phyloP scores from a whole-genome alignment of 2,113 vertebrate species.

The Lagopus muta region DNA sequence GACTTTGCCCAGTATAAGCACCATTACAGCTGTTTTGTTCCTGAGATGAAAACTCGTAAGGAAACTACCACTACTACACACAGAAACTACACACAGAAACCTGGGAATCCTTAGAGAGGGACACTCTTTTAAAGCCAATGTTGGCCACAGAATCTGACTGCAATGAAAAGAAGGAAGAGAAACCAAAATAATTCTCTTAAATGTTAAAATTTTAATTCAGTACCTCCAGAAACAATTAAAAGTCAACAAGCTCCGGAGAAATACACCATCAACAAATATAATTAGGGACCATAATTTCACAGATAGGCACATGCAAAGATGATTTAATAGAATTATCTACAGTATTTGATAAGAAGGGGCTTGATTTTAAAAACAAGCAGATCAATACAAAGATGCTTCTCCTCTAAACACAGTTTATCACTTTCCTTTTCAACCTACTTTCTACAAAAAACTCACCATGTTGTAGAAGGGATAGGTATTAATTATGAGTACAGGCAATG shows the following conservation, averaged over 20 bases:
- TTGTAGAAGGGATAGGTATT: neutral
- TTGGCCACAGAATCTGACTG: fast-evolving
- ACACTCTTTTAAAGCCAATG: neutral
- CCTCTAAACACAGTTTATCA: neutral
- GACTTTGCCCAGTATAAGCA: neutral
- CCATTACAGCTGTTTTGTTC: neutral
- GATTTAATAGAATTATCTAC: neutral
- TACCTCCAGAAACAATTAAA: neutral
- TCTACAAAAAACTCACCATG: neutral
- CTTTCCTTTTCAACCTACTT: neutral
- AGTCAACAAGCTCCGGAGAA: neutral
- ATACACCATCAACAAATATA: neutral
- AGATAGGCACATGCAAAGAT: neutral
- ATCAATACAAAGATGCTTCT: neutral
- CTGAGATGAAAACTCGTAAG: neutral
- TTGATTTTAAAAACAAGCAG: neutral
- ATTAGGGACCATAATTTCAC: neutral
- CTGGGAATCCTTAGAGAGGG: neutral
- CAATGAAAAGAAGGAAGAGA: neutral
- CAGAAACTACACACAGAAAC: neutral
- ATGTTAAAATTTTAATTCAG: neutral
- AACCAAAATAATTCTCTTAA: neutral
- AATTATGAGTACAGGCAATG: neutral
- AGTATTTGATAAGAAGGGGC: neutral
- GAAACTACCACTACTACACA: neutral